Conservation (phyloP, 2,113 vertebrate genomes). For the Aptenodytes patagonicus region DNA sequence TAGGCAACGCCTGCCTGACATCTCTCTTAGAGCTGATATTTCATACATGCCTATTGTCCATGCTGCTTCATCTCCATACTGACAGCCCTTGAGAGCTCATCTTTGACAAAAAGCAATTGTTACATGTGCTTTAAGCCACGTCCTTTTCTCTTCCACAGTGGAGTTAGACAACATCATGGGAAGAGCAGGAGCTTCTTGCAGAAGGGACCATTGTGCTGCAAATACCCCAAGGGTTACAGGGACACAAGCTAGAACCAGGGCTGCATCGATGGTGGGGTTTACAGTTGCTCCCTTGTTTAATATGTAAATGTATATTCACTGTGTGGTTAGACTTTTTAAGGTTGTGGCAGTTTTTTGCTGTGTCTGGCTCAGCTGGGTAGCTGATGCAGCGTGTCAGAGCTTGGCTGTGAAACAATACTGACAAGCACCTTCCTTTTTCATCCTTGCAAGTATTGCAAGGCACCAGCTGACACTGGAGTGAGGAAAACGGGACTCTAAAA, state of each 20-base stretch:
- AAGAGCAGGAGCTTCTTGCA: neutral
- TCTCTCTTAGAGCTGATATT: neutral
- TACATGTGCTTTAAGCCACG: neutral
- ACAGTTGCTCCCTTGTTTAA: neutral
- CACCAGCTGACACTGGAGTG: neutral
- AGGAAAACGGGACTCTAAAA: neutral
- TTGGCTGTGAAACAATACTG: neutral
- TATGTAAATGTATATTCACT: neutral
- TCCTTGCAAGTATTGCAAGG: neutral
- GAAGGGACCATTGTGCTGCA: neutral
- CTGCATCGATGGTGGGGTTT: neutral
- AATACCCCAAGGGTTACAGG: neutral
- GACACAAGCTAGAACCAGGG: neutral
- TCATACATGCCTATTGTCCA: fast-evolving
- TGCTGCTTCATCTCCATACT: neutral
- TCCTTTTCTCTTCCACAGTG: neutral
- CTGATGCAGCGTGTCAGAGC: fast-evolving
- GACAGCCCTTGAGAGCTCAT: neutral
- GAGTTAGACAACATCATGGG: neutral
- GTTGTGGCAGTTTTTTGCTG: neutral
- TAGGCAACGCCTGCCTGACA: neutral
- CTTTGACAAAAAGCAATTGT: too few species aligned
- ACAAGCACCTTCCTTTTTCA: neutral
- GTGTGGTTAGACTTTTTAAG: neutral
- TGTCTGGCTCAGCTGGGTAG: neutral